Evolutionary conservation across 2,797 vertebrate genomes (phyloP).

Genomic region (Notamacropus eugenii): DNA sequence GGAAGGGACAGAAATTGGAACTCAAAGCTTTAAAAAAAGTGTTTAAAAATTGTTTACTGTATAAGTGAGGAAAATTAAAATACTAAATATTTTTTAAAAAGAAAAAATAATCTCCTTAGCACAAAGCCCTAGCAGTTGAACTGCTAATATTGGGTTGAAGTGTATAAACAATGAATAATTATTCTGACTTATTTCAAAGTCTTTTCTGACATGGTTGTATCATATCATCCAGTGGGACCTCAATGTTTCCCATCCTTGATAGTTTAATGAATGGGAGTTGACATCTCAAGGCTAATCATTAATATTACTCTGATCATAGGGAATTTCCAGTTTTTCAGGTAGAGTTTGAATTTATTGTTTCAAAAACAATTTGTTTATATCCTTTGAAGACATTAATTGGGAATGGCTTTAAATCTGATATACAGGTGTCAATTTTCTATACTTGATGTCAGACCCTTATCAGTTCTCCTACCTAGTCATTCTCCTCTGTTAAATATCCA

Average conservation of each 20-base stretch:
- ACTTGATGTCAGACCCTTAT: neutral
- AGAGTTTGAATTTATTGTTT: neutral
- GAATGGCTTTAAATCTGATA: neutral
- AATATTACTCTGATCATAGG: neutral
- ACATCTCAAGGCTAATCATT: neutral
- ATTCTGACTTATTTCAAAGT: neutral
- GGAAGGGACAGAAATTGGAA: too few species aligned
- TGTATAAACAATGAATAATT: neutral
- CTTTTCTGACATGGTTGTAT: neutral
- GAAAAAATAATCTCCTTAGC: too few species aligned
- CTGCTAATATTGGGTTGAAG: neutral
- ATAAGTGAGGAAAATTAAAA: too few species aligned
- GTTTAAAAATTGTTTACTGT: too few species aligned
- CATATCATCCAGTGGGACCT: neutral
- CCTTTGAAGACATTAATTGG: neutral
- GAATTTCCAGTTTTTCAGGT: neutral
- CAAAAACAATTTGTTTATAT: neutral
- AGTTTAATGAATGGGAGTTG: neutral
- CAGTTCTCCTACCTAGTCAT: neutral
- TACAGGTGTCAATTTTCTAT: neutral
- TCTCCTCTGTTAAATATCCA: neutral
- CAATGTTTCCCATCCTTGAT: neutral
- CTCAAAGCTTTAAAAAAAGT: too few species aligned
- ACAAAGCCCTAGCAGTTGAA: neutral
- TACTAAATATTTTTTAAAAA: too few species aligned